Evolutionary conservation across 1,140 invertebrate species (phyloP).

Genomic region (Brachionus calyciflorus): DNA sequence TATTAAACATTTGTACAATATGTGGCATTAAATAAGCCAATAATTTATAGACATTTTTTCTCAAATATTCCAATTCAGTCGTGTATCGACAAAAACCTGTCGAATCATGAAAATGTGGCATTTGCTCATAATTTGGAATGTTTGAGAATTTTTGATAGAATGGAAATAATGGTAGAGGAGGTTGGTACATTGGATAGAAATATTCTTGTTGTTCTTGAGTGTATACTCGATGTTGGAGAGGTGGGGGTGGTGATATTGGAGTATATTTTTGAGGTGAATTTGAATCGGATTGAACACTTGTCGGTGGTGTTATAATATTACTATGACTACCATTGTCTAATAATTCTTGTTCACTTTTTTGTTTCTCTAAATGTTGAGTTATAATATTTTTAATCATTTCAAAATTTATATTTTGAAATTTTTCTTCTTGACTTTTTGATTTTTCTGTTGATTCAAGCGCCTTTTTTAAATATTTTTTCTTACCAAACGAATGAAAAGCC

Average conservation of each 20-base stretch:
- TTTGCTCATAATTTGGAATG: not conserved
- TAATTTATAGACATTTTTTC: slow-evolving; percentile 27
- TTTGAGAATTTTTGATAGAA: not conserved
- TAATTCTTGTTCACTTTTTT: not conserved
- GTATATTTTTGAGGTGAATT: slow-evolving; percentile 9
- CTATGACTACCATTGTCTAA: not conserved
- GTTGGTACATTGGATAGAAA: not conserved
- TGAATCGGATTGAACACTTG: not conserved
- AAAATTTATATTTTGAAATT: slow-evolving; percentile 1
- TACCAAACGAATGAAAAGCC: not conserved
- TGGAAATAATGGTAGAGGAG: not conserved
- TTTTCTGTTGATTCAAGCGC: not conserved
- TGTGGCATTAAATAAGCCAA: slow-evolving; percentile 17
- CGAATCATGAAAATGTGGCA: slow-evolving; percentile 3
- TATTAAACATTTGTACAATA: slow-evolving; percentile 12
- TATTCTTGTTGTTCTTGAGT: not conserved
- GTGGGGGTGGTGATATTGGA: not conserved
- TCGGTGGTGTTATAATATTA: not conserved
- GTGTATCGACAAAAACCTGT: not conserved
- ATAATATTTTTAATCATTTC: not conserved
- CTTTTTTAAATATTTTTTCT: slow-evolving; percentile 4
- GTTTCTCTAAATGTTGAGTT: not conserved
- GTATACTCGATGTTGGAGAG: not conserved
- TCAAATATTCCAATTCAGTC: slow-evolving; percentile 1
- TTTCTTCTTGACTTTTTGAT: not conserved